Conservation (phyloP, 2,888 invertebrate genomes). For the Caenorhabditis plicata region DNA sequence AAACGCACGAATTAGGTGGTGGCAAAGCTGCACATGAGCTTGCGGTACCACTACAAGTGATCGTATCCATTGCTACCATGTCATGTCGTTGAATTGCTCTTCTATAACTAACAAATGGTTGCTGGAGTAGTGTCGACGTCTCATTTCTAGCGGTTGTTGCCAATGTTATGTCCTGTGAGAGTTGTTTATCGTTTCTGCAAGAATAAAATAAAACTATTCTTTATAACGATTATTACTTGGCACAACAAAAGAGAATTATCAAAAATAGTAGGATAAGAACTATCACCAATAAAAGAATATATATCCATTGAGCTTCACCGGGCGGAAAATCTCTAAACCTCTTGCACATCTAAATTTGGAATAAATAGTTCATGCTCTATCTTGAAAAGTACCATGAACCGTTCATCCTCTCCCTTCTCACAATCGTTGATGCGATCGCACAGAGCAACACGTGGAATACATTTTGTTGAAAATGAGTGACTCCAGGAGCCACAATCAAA, state of each 20-base stretch:
- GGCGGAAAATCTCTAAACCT: not conserved
- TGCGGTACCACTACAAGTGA: not conserved
- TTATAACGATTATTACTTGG: too few relatives aligned
- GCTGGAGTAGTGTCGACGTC: not conserved
- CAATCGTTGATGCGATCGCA: slow-evolving; percentile 4
- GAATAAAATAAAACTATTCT: too few relatives aligned
- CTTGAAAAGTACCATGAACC: not conserved
- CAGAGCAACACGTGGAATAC: not conserved
- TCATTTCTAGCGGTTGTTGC: too few relatives aligned
- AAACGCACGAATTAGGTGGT: not conserved
- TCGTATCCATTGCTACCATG: not conserved
- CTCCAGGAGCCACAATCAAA: slow-evolving; percentile 4
- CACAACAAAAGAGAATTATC: not conserved
- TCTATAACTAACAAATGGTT: too few relatives aligned
- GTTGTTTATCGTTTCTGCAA: not conserved
- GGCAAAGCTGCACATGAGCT: not conserved
- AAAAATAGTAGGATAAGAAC: not conserved
- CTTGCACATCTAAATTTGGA: not conserved
- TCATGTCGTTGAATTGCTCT: not conserved
- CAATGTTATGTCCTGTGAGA: not conserved
- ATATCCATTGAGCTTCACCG: not conserved
- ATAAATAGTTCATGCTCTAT: not conserved
- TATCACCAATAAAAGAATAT: not conserved
- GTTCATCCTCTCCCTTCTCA: slow-evolving; percentile 2
- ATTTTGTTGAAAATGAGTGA: not conserved